These are phyloP conservation scores for Cololabis saira DNA, from an alignment of 2,113 vertebrate species.

Conservation along the genomic window DNA sequence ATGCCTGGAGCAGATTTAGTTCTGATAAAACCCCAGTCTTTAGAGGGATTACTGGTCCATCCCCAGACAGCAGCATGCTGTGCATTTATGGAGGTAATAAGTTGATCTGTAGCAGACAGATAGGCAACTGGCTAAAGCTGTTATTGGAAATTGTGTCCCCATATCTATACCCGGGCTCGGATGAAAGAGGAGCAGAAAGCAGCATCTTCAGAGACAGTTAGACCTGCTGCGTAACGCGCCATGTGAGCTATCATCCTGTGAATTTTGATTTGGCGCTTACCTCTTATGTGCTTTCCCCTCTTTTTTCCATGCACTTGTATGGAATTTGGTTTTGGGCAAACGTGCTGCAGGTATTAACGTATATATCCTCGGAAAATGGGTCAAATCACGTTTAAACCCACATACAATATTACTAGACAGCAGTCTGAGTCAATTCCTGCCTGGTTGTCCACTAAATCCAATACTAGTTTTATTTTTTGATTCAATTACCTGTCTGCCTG, in stretches of 20 bases:
- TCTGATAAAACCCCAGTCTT: constrained; percentile 74
- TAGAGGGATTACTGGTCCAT: constrained; percentile 72
- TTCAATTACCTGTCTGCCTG: constrained; percentile 3
- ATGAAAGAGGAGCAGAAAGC: constrained; percentile 25
- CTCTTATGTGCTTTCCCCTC: constrained; percentile 45
- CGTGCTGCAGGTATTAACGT: constrained; percentile 20
- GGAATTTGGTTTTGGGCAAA: constrained; percentile 28
- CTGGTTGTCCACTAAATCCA: too few species aligned
- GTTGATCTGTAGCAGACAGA: constrained; percentile 71
- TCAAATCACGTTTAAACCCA: not conserved
- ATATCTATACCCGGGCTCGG: constrained; percentile 37
- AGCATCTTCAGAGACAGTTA: constrained; percentile 49
- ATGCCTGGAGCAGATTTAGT: constrained; percentile 65
- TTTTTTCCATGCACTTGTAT: constrained; percentile 48
- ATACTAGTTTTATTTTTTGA: constrained; percentile 1
- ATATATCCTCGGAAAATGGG: not conserved
- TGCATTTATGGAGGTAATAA: constrained; percentile 76
- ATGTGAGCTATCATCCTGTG: constrained; percentile 39
- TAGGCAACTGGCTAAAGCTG: constrained; percentile 56
- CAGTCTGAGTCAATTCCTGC: too few species aligned
- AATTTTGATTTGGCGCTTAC: constrained; percentile 51
- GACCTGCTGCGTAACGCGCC: constrained; percentile 30
- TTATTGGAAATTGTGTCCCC: constrained; percentile 52
- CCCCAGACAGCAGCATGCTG: constrained; percentile 75
- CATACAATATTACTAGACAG: too few species aligned